phyloP scores from a whole-genome alignment of 2,888 invertebrate genomes.

The Erpobdella octoculata region DNA sequence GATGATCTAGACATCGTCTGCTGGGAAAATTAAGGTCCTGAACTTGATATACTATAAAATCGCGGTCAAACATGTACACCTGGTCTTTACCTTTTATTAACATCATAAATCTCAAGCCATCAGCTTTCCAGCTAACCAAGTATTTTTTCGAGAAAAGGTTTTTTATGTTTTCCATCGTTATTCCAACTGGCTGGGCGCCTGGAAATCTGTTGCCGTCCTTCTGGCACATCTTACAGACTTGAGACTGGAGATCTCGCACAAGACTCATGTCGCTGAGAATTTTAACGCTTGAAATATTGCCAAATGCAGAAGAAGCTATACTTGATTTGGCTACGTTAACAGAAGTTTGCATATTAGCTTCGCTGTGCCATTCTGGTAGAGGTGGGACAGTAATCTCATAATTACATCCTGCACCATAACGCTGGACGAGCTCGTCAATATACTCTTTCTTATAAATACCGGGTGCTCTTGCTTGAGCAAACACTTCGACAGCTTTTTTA shows the following conservation, averaged over 20 bases:
- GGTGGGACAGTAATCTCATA: slow-evolving; percentile 65
- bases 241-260: slow-evolving; percentile 62
- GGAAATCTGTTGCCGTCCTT: slow-evolving; percentile 80
- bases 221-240: slow-evolving; percentile 70
- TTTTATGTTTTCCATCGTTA: slow-evolving; percentile 74
- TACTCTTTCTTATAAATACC: slow-evolving; percentile 98
- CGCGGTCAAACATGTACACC: slow-evolving; percentile 87
- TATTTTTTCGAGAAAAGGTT: slow-evolving; percentile 74
- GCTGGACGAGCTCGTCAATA: slow-evolving; percentile 71
- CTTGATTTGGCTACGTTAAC: slow-evolving; percentile 58
- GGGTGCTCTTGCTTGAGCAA: slow-evolving; percentile 64
- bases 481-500: slow-evolving; percentile 60
- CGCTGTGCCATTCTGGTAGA: slow-evolving; percentile 71
- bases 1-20: slow-evolving; percentile 64
- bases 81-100: slow-evolving; percentile 75
- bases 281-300: slow-evolving; percentile 67
- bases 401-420: slow-evolving; percentile 70
- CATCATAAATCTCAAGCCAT: slow-evolving; percentile 94
- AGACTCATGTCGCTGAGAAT: slow-evolving; percentile 62
- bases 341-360: background rate
- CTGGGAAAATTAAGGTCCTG: slow-evolving; percentile 71
- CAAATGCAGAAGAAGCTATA: slow-evolving; percentile 69
- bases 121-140: slow-evolving; percentile 97
- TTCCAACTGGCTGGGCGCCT: slow-evolving; percentile 92
- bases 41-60: slow-evolving; percentile 80